These are phyloP conservation scores for Gryllus longicercus DNA, from an alignment of 2,888 invertebrate species.

Conservation along the genomic window DNA sequence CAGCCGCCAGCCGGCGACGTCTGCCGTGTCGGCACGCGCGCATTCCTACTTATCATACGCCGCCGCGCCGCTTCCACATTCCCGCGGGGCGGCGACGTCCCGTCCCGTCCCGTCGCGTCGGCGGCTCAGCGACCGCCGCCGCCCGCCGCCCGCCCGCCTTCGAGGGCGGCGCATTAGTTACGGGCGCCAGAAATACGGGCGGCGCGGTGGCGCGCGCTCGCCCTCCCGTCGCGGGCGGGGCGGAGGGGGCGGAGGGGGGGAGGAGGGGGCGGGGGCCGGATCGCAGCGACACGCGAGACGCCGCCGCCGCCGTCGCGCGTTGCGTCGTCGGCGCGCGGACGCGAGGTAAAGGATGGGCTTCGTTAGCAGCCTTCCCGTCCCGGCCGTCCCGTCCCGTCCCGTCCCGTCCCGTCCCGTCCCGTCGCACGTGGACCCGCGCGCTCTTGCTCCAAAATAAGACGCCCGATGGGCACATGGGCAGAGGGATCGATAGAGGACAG, in stretches of 20 bases:
- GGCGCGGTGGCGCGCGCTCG: neutral
- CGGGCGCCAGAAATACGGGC: neutral
- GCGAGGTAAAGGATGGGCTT: no score
- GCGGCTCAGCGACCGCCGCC: neutral
- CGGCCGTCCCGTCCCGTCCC: no score
- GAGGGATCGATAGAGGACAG: no score
- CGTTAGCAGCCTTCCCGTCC: no score
- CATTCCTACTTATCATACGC: constrained; percentile 11
- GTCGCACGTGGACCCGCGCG: no score
- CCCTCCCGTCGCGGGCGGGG: neutral
- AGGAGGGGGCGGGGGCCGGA: neutral
- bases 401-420: no score
- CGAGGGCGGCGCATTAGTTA: constrained; percentile 3
- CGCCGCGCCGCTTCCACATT: neutral
- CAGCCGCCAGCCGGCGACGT: neutral
- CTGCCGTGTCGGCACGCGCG: neutral
- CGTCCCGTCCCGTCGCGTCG: neutral
- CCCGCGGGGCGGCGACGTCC: neutral
- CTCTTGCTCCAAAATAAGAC: no score
- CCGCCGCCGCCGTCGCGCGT: neutral
- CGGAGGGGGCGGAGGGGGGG: no score
- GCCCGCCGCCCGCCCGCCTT: neutral
- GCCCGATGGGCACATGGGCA: no score
- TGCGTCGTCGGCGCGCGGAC: no score
- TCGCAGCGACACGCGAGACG: neutral